A percentile compares a stretch with the other conserved stretches of the same genome.
Evolutionary conservation across 2,113 vertebrate species (phyloP).

Genomic region (Percina caprodes): DNA sequence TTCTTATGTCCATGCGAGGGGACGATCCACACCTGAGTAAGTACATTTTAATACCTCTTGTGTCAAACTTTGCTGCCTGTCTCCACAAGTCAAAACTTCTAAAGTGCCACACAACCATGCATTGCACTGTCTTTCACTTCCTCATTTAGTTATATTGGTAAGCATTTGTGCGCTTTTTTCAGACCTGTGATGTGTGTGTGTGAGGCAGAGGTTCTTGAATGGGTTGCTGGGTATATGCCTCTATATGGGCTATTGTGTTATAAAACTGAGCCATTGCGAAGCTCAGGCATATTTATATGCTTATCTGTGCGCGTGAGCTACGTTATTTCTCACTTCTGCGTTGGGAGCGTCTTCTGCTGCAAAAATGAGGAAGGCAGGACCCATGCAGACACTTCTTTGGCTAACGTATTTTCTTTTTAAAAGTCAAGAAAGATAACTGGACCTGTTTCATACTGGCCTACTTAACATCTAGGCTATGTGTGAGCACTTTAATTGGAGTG

Average conservation of each 20-base stretch:
- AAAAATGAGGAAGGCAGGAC: slow-evolving; percentile 35
- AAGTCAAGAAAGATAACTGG: slow-evolving; percentile 50
- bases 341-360: neutral
- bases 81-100: slow-evolving; percentile 25
- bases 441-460: slow-evolving; percentile 28
- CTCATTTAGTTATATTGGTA: slow-evolving; percentile 55
- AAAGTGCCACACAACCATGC: neutral
- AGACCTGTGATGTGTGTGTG: neutral
- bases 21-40: slow-evolving; percentile 75
- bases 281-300: neutral
- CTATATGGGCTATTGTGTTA: neutral
- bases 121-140: slow-evolving; percentile 66
- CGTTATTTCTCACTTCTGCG: slow-evolving; percentile 8
- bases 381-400: neutral
- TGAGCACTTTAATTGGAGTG: neutral
- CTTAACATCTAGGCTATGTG: neutral
- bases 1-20: slow-evolving; percentile 81
- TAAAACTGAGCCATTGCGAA: neutral
- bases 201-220: neutral
- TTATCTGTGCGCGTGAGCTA: neutral
- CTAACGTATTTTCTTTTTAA: neutral
- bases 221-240: neutral
- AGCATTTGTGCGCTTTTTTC: neutral
- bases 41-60: slow-evolving; percentile 26
- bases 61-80: slow-evolving; percentile 14